Base-by-base conservation (phyloP, 2,797 vertebrate species). In the Sebastes paucispinis region DNA sequence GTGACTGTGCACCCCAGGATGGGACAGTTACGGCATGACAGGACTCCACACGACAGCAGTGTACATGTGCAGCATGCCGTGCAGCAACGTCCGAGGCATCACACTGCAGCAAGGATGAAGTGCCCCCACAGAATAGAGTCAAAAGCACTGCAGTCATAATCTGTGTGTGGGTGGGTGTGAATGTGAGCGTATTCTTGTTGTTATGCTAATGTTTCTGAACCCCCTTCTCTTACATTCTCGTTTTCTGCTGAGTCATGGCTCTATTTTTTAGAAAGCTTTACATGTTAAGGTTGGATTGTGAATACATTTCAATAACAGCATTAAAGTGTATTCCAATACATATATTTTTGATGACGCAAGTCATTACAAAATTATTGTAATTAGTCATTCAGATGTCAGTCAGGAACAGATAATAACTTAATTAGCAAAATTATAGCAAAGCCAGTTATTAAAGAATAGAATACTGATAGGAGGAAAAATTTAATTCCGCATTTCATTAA, bases 101-200 rank as follows among this genome's bases (percentile, higher is more conserved):
- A 77, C 77, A 85, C 88, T 93, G 93, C 93, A 91, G 86, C 87
- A 91, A 88, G 79, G 77, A 80, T 83, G 72, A 90, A 86, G 73
- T 76, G 75, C 32, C 80, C 69, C 79, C 69, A 22, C 75, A 76
- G 73, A 83, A 64, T 3, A 65, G 66, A 84, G 75, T 75, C 75
- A 81, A 50, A 84, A 75, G n/a, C 73, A 87, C 92, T 66, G 89
- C 92, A 93, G 93, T 91, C 79, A 54, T 83, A 75, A 82, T 88
- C 83, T 59, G 55, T 79, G 54, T 16, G 69, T 73, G 76, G 66
- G 87, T 36, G 65, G 55, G 13, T 60, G 12, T 47, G 43, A 39
- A 52, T 73, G 66, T 64, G 65, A 70, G 18, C 20, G 59, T 36
- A n/a, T 55, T 72, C 52, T n/a, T 75, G 14, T 69, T 83, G 50